Percentiles rank a stretch among this genome's conserved stretches.
Evolutionary conservation across 2,113 vertebrate species (phyloP).

Genomic region (Nematolebias whitei): DNA sequence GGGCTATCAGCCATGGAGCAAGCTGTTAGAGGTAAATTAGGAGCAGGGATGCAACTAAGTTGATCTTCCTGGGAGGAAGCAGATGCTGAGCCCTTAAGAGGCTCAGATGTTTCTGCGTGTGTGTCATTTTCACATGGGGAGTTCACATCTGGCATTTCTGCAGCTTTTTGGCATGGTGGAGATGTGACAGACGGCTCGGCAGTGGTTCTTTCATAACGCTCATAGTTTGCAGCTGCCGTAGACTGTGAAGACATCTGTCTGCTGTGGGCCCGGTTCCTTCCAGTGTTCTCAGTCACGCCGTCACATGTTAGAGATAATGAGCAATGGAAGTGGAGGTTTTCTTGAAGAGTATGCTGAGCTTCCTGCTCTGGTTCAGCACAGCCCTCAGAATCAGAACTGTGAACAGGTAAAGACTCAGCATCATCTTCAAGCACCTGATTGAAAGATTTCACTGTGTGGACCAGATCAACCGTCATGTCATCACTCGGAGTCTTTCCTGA

Average conservation of each 20-base stretch:
- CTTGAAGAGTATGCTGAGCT: conserved; percentile 4
- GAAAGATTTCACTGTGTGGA: background rate
- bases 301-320: conserved; percentile 7
- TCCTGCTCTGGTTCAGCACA: conserved; percentile 47
- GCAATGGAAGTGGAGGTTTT: background rate
- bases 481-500: background rate
- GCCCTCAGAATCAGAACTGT: conserved; percentile 60
- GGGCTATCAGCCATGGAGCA: conserved; percentile 42
- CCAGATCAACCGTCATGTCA: conserved; percentile 1
- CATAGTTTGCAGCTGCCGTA: conserved; percentile 3
- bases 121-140: conserved; percentile 12
- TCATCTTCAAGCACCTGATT: conserved; percentile 34
- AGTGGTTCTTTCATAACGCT: background rate
- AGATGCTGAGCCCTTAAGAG: background rate
- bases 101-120: conserved; percentile 10
- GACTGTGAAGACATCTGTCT: background rate
- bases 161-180: conserved; percentile 16
- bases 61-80: conserved; percentile 20
- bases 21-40: conserved; percentile 38
- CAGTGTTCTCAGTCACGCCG: background rate
- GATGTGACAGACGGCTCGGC: conserved; percentile 1
- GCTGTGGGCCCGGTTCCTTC: background rate
- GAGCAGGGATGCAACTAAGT: conserved; percentile 18
- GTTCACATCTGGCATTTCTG: conserved; percentile 32
- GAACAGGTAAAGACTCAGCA: conserved; percentile 41